These are phyloP conservation scores for Nomada flava DNA, from an alignment of 2,888 invertebrate species.

Conservation along the genomic window DNA sequence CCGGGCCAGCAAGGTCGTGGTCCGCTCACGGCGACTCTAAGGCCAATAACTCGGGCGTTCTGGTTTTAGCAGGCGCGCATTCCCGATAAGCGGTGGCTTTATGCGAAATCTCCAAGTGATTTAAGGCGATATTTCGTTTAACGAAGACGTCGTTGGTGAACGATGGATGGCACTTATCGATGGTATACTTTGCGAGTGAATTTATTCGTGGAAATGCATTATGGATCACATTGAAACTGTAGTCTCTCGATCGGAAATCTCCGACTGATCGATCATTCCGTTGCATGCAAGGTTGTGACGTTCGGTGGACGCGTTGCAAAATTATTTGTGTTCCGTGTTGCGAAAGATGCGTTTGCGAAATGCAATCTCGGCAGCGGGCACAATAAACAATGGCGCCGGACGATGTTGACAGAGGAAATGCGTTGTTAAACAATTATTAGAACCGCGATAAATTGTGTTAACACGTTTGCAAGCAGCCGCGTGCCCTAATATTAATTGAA, in stretches of 20 bases:
- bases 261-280: background rate
- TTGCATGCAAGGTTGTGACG: constrained; percentile 1
- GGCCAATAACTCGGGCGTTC: constrained; percentile 61
- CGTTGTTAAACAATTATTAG: too few relatives aligned
- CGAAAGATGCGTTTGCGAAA: background rate
- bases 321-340: background rate
- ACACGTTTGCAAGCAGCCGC: background rate
- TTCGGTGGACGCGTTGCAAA: background rate
- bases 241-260: background rate
- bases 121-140: background rate
- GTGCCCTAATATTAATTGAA: background rate
- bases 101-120: constrained; percentile 1
- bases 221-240: background rate
- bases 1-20: constrained; percentile 59
- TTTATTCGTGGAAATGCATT: background rate
- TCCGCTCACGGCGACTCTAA: constrained; percentile 32
- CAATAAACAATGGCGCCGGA: background rate
- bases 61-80: constrained; percentile 55
- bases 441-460: background rate
- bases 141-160: background rate
- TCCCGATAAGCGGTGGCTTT: constrained; percentile 32
- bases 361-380: background rate
- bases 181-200: background rate
- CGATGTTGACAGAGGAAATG: too few relatives aligned
- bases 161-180: background rate